Evolutionary conservation across 2,888 invertebrate species (phyloP), one percentile per base, ranked within the genome.

Genomic region (Alsophila aescularia): DNA sequence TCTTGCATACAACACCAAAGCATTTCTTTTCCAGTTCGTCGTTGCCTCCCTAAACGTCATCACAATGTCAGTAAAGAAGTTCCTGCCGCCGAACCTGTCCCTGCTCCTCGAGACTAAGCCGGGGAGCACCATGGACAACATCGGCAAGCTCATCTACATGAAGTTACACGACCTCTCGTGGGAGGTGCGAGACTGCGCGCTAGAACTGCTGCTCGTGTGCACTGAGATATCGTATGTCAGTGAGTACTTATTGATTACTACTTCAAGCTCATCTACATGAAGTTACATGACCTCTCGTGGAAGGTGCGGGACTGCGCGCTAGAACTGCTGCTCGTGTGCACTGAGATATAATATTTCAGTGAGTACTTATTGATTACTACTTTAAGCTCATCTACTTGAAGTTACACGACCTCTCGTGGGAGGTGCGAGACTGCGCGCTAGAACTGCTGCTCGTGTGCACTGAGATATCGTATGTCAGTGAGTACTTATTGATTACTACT

Each of bases 151-250:
- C 9, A 91, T 97, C 4, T 93, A 93, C 43, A 93, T 93, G 77
- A 94, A 95, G 73, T 86, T 96, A 74, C 94, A 95, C 64, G 96
- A 96, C 72, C 81, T 92, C 2, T 91, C 94, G 42, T 97, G 96
- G 97, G 96, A 96, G 79, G 93, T 96, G 0, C 91, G 96, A 32
- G 96, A 97, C 67, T 95, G 95, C 3, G 94, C 96, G 0, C 74
- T 96, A 18, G 96, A 97, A 77, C 85, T 96, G 34, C 82, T 96
- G 6, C 93, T 93, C 36, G 94, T 95, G 0, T 94, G 96, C 72
- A 94, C 95, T 0, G 90, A 91, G 35, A 94, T 96, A 61, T 94
- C 96, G 0, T 93, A 93, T 75, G 88, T 93, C 58, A 96, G 96
- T 96, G 89, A 92, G 94, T 87, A 52, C n/a, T 24, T 24, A 8